A percentile compares a stretch with the other conserved stretches of the same genome.
These are phyloP conservation scores for Ictalurus punctatus DNA, from an alignment of 2,113 vertebrate species.

Conservation along the genomic window DNA sequence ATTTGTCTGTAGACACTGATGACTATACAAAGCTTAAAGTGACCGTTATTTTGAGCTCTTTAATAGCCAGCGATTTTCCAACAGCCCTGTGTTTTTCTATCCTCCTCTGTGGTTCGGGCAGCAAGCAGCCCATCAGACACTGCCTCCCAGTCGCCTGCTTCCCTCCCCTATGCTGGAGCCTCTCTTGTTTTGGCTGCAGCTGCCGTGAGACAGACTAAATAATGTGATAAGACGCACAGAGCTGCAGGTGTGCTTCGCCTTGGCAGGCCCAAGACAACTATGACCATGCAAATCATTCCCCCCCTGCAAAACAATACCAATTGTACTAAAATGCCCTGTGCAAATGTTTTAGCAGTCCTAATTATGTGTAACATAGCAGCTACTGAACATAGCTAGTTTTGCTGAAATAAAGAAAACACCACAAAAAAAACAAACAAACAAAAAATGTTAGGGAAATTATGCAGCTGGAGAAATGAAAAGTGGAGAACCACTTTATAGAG, in stretches of 20 bases:
- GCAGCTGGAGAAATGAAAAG: background rate
- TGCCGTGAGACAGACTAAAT: conserved; percentile 52
- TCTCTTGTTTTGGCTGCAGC: conserved; percentile 56
- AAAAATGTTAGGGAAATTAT: background rate
- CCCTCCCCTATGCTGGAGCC: conserved; percentile 43
- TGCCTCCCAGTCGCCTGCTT: conserved; percentile 34
- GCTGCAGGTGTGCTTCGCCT: conserved; percentile 44
- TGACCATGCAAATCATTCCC: conserved; percentile 42
- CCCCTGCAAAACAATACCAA: conserved; percentile 31
- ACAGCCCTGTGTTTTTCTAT: conserved; percentile 28
- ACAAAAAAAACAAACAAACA: background rate
- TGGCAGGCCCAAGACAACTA: conserved; percentile 43
- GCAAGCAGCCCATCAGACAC: conserved; percentile 23
- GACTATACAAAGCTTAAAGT: conserved; percentile 2
- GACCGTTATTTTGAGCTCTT: background rate
- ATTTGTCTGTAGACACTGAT: background rate
- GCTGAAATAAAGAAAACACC: conserved; percentile 21
- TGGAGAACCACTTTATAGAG: conserved; percentile 18
- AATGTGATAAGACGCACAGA: conserved; percentile 42
- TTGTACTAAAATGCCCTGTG: conserved; percentile 34
- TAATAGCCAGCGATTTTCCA: conserved; percentile 21
- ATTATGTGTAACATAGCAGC: conserved; percentile 17
- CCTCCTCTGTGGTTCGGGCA: background rate
- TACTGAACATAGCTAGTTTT: background rate
- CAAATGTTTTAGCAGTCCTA: conserved; percentile 37